Base-by-base conservation (phyloP, 2,888 invertebrate species). In the Apodemia zela region DNA sequence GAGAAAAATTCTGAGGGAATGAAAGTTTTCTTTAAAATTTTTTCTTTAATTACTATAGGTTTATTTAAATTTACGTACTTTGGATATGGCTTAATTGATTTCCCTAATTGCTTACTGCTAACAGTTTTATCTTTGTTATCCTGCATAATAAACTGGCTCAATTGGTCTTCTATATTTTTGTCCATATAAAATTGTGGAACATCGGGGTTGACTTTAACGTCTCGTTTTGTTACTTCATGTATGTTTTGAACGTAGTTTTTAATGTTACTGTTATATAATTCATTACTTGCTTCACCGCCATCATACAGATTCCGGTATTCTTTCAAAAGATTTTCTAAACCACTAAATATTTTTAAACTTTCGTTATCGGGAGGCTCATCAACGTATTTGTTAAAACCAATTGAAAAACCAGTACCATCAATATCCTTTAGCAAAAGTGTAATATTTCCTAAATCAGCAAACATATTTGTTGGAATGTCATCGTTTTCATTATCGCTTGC, bases 331-430 rank as follows among this genome's bases (percentile, higher is more conserved):
- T 80, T 80, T 73, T 89, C 85, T 62, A 89, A 63, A 0, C 86
- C 84, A 6, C 81, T 80, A 65, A 89, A 90, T 13, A 85, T 64
- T 72, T 80, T 84, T 60, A 89, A 81, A 11, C 81, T 76, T 8
- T 89, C 85, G 1, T 74, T 66, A 66, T 90, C 89, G 8, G 89
- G 89, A 8, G 80, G 76, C 67, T 82, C 81, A 63, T 84, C 88
- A 1, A 79, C 74, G 65, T 84, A 89, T 65, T 88, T 86, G 64
- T 86, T 89, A 51, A 85, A 83, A 2, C 89, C 89, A 18, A 90
- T 75, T 1, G 89, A 79, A 62, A 89, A 82, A 0, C 90, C 90
- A 42, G 85, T 78, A 0, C 86, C 87, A 66, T 81, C 86, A 17
- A 90, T 78, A 58, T 87, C 80, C 75, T 86, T 87, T 2, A 89